These are phyloP conservation scores for Apodemia duryi DNA, from an alignment of 2,888 invertebrate species.

Conservation along the genomic window DNA sequence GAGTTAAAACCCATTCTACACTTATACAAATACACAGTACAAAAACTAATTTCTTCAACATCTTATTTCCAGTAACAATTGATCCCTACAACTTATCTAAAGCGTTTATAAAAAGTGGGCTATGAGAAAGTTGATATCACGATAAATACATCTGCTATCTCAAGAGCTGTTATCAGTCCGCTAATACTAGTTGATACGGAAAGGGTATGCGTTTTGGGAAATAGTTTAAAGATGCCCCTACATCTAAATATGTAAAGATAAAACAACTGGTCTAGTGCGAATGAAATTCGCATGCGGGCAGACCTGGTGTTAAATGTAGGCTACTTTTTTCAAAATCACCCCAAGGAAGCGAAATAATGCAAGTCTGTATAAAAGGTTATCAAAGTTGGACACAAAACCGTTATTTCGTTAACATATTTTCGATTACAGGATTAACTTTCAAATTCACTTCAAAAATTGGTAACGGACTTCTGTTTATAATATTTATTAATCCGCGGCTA, in stretches of 20 bases:
- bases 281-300: no score
- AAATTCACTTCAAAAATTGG: no score
- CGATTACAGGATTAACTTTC: no score
- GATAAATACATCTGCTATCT: conserved; percentile 30
- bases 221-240: neutral
- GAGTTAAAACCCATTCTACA: conserved; percentile 21
- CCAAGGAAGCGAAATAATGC: no score
- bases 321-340: no score
- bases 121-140: conserved; percentile 35
- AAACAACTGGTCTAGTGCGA: neutral
- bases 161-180: conserved; percentile 26
- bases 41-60: conserved; percentile 12
- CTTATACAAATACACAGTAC: conserved; percentile 7
- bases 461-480: no score
- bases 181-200: conserved; percentile 3
- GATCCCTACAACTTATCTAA: neutral
- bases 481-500: no score
- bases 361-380: no score
- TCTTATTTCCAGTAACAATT: neutral
- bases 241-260: no score
- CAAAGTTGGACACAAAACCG: no score
- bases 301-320: no score
- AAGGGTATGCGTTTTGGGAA: conserved; percentile 10
- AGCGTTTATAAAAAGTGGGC: conserved; percentile 23
- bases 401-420: no score